Base-by-base conservation (phyloP, 2,797 vertebrate species). In the Rhinichthys osculus region DNA sequence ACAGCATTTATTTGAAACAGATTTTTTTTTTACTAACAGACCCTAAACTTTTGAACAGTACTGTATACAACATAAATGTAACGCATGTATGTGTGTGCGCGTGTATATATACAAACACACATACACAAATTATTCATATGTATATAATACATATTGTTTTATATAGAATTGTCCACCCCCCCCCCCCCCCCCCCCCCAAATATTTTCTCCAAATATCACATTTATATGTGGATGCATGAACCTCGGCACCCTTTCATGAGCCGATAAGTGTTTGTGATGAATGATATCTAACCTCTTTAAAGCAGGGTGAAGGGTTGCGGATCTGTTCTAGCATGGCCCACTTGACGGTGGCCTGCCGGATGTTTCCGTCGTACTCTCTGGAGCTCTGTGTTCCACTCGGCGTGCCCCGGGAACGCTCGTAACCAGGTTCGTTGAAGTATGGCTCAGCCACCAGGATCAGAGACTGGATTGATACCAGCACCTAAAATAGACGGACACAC, bases 241-340 rank as follows among this genome's bases (percentile, higher is more conserved):
- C 50, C 73, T 77, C 11, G 23, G 23, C 13, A 54, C 47, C 62
- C 3, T 76, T 76, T 54, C 30, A 54, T 23, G 47, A 76, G 9
- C 21, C 1, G 14, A 52, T 30, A 11, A 74, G 62, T 40, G 59
- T 52, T 62, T 50, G 50, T 78, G 52, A 44, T 23, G 42, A 30
- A 50, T 44, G 76, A 30, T 30, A 52, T 9, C 86, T 4, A 92
- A 99, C 98, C 96, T 99, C 98, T 94, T 98, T 99, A 95, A 99
- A 99, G 93, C 98, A 99, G 0, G 98, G 97, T 0, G 98, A 98
- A 23, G 98, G 96, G 89, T 98, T 99, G 90, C 98, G 94, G 92
- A 99, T 97, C 95, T 99, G 98, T 87, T 99, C 98, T 87, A 99
- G 94, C 98, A 99, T 99, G 87, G 98, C 98, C 98, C 98, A 99